A percentile compares a stretch with the other conserved stretches of the same genome.
These are phyloP conservation scores for Eupsittula cactorum DNA, from an alignment of 2,113 vertebrate genomes.

Conservation along the genomic window DNA sequence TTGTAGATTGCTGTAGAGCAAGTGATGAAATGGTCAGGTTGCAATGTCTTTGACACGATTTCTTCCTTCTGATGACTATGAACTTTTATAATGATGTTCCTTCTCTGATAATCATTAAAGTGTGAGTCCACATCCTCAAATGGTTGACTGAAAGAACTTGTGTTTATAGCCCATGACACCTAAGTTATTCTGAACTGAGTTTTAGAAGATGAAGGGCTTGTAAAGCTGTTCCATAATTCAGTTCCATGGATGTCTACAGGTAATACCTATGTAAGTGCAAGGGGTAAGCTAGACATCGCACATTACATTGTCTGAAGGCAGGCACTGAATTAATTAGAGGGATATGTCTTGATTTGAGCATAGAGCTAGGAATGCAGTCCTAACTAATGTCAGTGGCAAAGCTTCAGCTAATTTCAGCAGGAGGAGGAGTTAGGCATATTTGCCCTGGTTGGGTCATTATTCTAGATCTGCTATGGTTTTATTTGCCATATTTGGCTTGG, in stretches of 20 bases:
- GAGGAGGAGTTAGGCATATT: neutral
- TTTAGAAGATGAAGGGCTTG: neutral
- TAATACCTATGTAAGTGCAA: neutral
- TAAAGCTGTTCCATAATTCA: neutral
- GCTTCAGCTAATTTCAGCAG: neutral
- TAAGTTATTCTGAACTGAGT: neutral
- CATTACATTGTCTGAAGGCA: neutral
- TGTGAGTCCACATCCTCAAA: neutral
- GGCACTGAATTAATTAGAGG: neutral
- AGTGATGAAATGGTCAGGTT: neutral
- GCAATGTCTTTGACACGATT: neutral
- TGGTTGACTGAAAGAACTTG: accelerated
- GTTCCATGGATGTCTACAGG: neutral
- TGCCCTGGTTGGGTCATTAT: neutral
- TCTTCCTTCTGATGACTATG: neutral
- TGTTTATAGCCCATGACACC: neutral
- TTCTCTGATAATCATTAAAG: neutral
- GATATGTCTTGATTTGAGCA: neutral
- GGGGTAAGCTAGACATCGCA: neutral
- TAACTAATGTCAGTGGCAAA: neutral
- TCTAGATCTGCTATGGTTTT: neutral
- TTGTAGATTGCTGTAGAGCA: neutral
- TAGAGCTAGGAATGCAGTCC: neutral
- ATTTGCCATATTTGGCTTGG: neutral
- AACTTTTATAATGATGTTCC: neutral